phyloP scores from a whole-genome alignment of 2,888 invertebrate species.

The Folsomia candida region DNA sequence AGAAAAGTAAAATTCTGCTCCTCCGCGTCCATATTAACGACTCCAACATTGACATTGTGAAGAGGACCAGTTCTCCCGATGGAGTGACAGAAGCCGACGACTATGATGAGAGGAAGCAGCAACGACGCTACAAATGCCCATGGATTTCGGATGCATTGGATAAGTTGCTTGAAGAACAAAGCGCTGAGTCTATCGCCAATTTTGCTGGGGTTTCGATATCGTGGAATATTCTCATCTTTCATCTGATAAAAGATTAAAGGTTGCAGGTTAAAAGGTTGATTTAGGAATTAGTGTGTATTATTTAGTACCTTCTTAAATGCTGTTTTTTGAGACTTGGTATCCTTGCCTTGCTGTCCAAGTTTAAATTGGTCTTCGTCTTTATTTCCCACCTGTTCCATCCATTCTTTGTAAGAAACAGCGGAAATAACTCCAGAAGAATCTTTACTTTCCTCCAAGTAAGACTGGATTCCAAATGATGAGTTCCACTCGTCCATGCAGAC shows the following conservation, averaged over 20 bases:
- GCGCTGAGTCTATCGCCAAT: conserved; percentile 22
- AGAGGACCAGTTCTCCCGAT: conserved; percentile 26
- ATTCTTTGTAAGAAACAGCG: conserved; percentile 34
- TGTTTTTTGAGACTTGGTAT: conserved; percentile 24
- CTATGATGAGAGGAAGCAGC: conserved; percentile 19
- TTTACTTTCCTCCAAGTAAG: conserved; percentile 18
- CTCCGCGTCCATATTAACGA: conserved; percentile 28
- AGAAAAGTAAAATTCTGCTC: conserved; percentile 8
- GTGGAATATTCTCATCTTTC: conserved; percentile 6
- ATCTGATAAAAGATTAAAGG: conserved; percentile 3
- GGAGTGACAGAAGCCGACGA: conserved; percentile 25
- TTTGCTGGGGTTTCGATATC: conserved; percentile 31
- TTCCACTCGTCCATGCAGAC: conserved; percentile 36
- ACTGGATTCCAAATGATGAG: conserved; percentile 27
- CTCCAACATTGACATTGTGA: conserved; percentile 17
- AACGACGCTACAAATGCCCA: conserved; percentile 23
- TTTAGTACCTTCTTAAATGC: too few species aligned
- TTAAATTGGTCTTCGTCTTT: conserved; percentile 26
- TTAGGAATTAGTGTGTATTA: too few species aligned
- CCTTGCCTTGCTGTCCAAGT: too few species aligned
- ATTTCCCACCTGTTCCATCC: conserved; percentile 36
- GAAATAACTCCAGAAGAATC: conserved; percentile 13
- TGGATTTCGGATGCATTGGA: conserved; percentile 19
- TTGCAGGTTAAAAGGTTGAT: too few species aligned
- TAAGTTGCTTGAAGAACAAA: conserved; percentile 26